phyloP scores from a whole-genome alignment of 2,888 invertebrate species.

The Rutpela maculata region DNA sequence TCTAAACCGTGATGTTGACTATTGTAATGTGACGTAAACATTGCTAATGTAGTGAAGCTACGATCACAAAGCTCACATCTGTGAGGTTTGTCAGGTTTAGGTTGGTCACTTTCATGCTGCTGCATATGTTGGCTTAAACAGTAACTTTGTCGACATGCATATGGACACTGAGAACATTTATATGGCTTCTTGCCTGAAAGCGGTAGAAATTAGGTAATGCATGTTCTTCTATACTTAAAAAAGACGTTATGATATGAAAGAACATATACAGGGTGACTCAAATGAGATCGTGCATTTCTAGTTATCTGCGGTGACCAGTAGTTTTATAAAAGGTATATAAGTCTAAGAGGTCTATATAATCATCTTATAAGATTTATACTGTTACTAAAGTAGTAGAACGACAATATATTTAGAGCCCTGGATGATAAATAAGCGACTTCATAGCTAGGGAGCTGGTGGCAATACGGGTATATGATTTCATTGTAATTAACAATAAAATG shows the following conservation, averaged over 20 bases:
- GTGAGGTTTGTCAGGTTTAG: conserved; percentile 39
- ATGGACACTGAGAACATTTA: conserved; percentile 67
- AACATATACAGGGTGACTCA: neutral
- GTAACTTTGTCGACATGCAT: conserved; percentile 67
- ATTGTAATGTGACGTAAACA: conserved; percentile 49
- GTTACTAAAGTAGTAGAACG: too few species aligned
- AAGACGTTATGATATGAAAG: neutral
- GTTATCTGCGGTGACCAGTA: too few species aligned
- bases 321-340: too few species aligned
- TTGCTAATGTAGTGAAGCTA: conserved; percentile 44
- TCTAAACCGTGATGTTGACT: conserved; percentile 11
- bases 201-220: neutral
- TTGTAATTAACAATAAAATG: too few species aligned
- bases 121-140: conserved; percentile 68
- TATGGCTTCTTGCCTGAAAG: conserved; percentile 67
- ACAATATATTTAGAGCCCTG: too few species aligned
- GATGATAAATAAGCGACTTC: too few species aligned
- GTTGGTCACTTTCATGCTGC: conserved; percentile 59
- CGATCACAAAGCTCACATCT: conserved; percentile 48
- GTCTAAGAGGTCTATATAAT: too few species aligned
- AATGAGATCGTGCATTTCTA: too few species aligned
- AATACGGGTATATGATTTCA: too few species aligned
- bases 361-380: too few species aligned
- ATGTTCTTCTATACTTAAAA: neutral
- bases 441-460: too few species aligned